phyloP scores from a whole-genome alignment of 2,888 invertebrate species.

The Andrena marginata region DNA sequence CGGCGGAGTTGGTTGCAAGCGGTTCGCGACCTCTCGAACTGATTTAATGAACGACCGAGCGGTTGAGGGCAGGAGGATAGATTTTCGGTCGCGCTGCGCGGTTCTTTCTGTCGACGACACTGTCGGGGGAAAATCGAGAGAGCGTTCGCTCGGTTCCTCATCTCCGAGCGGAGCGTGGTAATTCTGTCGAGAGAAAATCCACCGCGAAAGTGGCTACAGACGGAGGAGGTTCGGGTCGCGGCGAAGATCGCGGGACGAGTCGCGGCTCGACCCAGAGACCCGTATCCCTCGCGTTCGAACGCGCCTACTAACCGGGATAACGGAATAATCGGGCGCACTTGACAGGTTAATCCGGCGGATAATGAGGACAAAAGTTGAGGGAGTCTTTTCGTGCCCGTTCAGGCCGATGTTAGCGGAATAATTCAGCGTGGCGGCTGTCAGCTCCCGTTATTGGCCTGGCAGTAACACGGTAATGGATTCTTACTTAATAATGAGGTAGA shows the following conservation, averaged over 20 bases:
- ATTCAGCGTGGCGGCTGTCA: conserved; percentile 63
- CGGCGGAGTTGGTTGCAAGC: conserved; percentile 4
- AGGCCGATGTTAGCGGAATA: conserved; percentile 58
- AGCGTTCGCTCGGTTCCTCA: neutral
- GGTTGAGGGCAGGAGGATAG: conserved; percentile 20
- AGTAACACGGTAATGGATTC: conserved; percentile 66
- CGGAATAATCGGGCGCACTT: conserved; percentile 43
- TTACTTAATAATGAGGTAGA: conserved; percentile 61
- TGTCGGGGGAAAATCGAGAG: conserved; percentile 9
- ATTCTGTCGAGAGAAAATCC: neutral
- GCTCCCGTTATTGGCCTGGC: conserved; percentile 53
- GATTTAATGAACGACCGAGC: conserved; percentile 47
- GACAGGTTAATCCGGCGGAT: conserved; percentile 58
- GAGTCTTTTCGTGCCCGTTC: conserved; percentile 60
- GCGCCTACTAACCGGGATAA: conserved; percentile 30
- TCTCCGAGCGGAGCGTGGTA: neutral
- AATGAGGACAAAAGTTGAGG: conserved; percentile 59
- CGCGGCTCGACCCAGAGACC: neutral
- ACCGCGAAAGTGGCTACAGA: neutral
- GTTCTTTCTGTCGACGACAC: neutral
- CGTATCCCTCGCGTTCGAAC: neutral
- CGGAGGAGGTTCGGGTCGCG: neutral
- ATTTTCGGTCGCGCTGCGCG: conserved; percentile 45
- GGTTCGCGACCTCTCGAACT: conserved; percentile 44
- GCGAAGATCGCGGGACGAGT: neutral